phyloP scores from a whole-genome alignment of 2,113 vertebrate genomes.

The Willisornis vidua region DNA sequence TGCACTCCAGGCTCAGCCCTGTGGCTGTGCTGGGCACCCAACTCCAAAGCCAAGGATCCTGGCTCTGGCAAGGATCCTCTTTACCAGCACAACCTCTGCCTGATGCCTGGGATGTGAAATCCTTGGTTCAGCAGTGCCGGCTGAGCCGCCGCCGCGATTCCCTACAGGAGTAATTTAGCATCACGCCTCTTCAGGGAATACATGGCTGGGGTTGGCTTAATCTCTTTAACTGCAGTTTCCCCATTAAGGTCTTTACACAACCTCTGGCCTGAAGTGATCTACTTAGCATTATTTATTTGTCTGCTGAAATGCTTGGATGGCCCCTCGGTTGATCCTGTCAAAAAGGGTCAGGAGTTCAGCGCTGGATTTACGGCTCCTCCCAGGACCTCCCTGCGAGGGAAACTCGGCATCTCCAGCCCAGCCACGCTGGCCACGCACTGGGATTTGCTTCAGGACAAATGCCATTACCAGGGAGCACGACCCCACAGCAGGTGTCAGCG shows the following conservation, averaged over 20 bases:
- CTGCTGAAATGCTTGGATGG: slow-evolving; percentile 4
- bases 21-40: accelerated
- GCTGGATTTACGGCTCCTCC: not conserved
- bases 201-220: slow-evolving; percentile 21
- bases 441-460: not conserved
- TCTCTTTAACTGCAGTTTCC: slow-evolving; percentile 48
- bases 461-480: not conserved
- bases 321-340: slow-evolving; percentile 33
- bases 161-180: slow-evolving; percentile 35
- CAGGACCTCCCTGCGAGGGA: not conserved
- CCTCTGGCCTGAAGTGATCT: slow-evolving; percentile 55
- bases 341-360: slow-evolving; percentile 46
- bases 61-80: not conserved
- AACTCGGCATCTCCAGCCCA: not conserved
- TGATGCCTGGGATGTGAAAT: not conserved
- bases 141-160: not conserved
- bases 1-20: not conserved
- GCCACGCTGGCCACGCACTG: not conserved
- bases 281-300: slow-evolving; percentile 64
- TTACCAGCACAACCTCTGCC: not conserved
- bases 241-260: slow-evolving; percentile 61
- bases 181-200: not conserved
- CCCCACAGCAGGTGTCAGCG: not conserved
- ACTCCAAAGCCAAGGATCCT: not conserved
- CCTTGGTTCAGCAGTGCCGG: not conserved